Evolutionary conservation across 2,797 vertebrate species (phyloP).

Genomic region (Chrysocyon brachyurus): DNA sequence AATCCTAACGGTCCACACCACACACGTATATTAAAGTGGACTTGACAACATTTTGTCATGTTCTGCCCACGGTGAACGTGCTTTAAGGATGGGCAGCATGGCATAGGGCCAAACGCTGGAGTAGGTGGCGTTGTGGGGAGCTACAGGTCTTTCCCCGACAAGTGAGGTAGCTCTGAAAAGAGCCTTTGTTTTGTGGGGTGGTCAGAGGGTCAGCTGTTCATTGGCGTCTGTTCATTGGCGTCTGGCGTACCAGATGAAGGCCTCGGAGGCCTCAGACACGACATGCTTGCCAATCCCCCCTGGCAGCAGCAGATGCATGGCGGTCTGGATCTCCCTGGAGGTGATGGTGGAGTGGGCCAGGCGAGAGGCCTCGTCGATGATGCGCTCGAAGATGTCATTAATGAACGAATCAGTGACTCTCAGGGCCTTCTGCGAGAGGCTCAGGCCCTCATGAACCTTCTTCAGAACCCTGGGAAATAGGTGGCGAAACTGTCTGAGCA

Average conservation of each 20-base stretch:
- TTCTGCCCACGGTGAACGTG: neutral
- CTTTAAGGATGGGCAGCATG: too few species aligned
- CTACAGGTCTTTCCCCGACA: neutral
- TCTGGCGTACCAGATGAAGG: too few species aligned
- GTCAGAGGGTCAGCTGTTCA: too few species aligned
- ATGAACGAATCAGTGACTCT: neutral
- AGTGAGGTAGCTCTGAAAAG: neutral
- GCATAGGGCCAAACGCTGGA: too few species aligned
- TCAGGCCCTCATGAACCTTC: neutral
- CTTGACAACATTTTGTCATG: too few species aligned
- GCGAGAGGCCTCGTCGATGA: fast-evolving
- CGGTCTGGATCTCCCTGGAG: too few species aligned
- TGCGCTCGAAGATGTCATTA: neutral
- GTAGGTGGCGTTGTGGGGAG: too few species aligned
- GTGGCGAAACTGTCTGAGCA: neutral
- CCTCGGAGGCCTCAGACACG: too few species aligned
- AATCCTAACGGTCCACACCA: neutral
- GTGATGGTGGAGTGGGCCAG: neutral
- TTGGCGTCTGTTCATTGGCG: too few species aligned
- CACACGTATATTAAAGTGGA: neutral
- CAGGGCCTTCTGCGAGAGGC: neutral
- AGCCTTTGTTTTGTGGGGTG: neutral
- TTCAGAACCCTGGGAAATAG: neutral
- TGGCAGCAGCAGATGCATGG: too few species aligned
- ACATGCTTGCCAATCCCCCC: too few species aligned